Evolutionary conservation across 1,140 invertebrate genomes (phyloP), one percentile per base, ranked within the genome.

Genomic region (Caenorhabditis remanei): DNA sequence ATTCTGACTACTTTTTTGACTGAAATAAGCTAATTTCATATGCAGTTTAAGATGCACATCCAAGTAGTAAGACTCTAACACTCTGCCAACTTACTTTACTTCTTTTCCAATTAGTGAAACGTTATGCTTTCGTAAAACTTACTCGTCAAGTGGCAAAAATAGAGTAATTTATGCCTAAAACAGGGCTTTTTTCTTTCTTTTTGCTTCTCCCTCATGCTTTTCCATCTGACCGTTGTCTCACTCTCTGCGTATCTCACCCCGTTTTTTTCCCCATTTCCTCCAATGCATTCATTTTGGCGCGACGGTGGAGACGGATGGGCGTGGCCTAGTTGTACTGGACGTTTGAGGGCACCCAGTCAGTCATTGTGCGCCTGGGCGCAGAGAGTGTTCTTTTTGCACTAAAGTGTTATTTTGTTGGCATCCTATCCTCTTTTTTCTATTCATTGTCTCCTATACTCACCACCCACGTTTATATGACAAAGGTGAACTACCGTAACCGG

Each of bases 371-470:
- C 46, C 71, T 79, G 71, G 43, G 71, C 71, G 46, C n/a, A 50
- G 40, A 79, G 71, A 71, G 65, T 46, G 65, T 48, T 71, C 46
- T 79, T 32, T 50, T n/a, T 79, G 71, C 43, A 79, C 61, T 63
- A 21, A 19, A 40, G 19, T 63, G 55, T 58, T 58, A 6, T 58
- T 19, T 63, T 7, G 11, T 21, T 21, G 43, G n/a, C 46, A 46
- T 19, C 21, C 40, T 1, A 16, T 24, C 21, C 24, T 65, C 32
- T n/a, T 16, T 9, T 40, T 40, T 40, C 11, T 40, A 65, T 11
- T 40, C 9, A 71, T 46, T 71, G 14, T 58, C 6, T n/a, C 6
- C 14, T 58, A 53, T 65, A 13, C 46, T 9, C 14, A 43, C 32
- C 32, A n/a, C 32, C 32, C 32, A 32, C 32, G 32, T 32, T 32